These are phyloP conservation scores for Falco punctatus DNA, from an alignment of 2,113 vertebrate genomes.

Conservation along the genomic window DNA sequence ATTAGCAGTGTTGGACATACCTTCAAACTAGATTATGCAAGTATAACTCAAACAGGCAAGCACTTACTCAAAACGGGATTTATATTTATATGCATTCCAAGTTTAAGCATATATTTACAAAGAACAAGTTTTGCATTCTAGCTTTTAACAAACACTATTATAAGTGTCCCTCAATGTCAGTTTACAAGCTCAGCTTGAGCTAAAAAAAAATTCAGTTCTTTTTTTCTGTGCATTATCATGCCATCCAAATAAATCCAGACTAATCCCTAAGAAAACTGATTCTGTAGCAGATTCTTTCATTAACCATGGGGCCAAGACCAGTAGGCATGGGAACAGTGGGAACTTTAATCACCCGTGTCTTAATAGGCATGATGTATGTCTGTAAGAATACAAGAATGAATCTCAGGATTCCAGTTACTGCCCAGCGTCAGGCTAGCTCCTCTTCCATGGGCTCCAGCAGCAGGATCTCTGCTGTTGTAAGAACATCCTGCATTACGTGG, in stretches of 20 bases:
- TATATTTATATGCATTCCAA: neutral
- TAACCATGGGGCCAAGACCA: neutral
- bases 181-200: neutral
- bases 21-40: neutral
- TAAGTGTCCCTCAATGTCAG: neutral
- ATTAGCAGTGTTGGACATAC: neutral
- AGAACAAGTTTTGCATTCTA: neutral
- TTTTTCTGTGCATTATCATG: neutral
- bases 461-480: neutral
- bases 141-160: neutral
- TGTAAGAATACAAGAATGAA: neutral
- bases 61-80: neutral
- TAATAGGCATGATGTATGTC: neutral
- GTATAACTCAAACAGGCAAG: neutral
- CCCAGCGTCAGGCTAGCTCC: neutral
- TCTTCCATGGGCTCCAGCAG: neutral
- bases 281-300: neutral
- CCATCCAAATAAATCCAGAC: neutral
- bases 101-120: neutral
- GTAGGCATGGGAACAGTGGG: rapidly evolving
- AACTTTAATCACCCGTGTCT: neutral
- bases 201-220: neutral
- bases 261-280: neutral
- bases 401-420: neutral
- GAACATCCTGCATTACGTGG: neutral